Percentiles rank a stretch among this genome's conserved stretches.
phyloP scores from a whole-genome alignment of 2,113 vertebrate genomes.

The Heptranchias perlo region DNA sequence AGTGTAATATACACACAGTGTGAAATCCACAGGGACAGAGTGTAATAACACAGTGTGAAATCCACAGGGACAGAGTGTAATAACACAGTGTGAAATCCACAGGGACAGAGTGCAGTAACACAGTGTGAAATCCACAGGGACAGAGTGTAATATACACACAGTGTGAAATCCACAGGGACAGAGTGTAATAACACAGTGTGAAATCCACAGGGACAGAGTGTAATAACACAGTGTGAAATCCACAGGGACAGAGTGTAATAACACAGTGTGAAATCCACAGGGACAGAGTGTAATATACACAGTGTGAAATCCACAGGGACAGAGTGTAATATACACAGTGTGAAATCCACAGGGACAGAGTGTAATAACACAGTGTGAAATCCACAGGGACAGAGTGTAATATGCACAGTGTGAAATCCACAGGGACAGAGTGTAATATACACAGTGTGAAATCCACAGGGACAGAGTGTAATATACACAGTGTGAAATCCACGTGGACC shows the following conservation, averaged over 20 bases:
- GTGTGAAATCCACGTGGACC: no score
- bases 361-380: neutral
- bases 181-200: neutral
- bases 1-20: no score
- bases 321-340: neutral
- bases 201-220: neutral
- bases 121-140: no score
- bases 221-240: neutral
- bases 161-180: neutral
- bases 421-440: neutral
- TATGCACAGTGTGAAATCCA: neutral
- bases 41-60: no score
- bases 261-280: no score
- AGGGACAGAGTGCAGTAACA: neutral
- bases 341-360: neutral
- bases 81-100: no score
- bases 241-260: neutral
- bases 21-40: neutral
- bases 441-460: neutral
- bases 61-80: neutral
- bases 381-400: neutral
- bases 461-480: neutral
- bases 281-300: neutral
- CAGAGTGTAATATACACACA: neutral
- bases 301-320: no score